These are phyloP conservation scores for Colossoma macropomum DNA, from an alignment of 2,113 vertebrate genomes.

Conservation along the genomic window DNA sequence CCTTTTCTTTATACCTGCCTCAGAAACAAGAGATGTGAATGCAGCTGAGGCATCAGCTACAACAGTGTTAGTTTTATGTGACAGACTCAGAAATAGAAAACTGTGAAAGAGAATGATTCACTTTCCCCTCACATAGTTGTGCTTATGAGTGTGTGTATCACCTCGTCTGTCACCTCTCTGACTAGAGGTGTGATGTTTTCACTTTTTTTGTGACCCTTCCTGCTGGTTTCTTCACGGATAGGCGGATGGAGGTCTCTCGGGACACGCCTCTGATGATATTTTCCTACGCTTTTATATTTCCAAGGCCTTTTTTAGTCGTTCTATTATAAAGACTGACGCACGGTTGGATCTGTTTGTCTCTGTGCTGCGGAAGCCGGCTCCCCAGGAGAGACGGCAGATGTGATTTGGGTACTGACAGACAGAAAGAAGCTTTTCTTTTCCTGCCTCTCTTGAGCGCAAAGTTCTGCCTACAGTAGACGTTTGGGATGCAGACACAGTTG, in stretches of 20 bases:
- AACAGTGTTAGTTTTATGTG: neutral
- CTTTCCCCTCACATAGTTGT: neutral
- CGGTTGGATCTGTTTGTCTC: slow-evolving; percentile 27
- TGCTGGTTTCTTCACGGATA: slow-evolving; percentile 18
- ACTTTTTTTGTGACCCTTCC: slow-evolving; percentile 21
- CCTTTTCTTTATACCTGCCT: slow-evolving; percentile 4
- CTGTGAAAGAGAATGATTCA: neutral
- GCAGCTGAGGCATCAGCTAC: neutral
- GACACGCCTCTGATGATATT: slow-evolving; percentile 23
- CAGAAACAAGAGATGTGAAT: neutral
- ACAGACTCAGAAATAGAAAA: neutral
- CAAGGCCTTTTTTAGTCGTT: slow-evolving; percentile 2
- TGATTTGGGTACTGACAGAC: slow-evolving; percentile 38
- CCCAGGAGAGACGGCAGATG: slow-evolving; percentile 39
- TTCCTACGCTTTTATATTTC: slow-evolving; percentile 38
- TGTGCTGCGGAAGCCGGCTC: slow-evolving; percentile 25
- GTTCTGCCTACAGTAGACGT: neutral
- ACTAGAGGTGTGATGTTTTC: slow-evolving; percentile 39
- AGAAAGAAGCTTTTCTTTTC: slow-evolving; percentile 33
- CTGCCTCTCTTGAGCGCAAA: slow-evolving; percentile 4
- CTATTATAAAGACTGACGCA: slow-evolving; percentile 19
- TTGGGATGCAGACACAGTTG: neutral
- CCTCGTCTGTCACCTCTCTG: slow-evolving; percentile 10
- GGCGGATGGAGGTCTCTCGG: slow-evolving; percentile 9
- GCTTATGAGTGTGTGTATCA: neutral